A percentile compares a stretch with the other conserved stretches of the same genome.
Evolutionary conservation across 2,113 vertebrate species (phyloP).

Genomic region (Epinephelus lanceolatus): DNA sequence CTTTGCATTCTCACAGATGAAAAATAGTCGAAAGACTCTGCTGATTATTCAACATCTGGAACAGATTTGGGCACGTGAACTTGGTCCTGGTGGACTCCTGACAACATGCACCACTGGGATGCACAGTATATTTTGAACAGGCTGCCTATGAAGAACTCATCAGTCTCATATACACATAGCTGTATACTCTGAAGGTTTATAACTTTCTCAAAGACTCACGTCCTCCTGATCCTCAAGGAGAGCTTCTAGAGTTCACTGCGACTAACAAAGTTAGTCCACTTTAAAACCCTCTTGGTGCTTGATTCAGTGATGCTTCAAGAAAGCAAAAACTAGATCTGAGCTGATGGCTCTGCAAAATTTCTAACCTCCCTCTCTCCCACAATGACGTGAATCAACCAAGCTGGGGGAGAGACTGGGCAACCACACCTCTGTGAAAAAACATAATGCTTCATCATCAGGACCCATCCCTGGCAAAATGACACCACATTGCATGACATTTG

Average conservation of each 20-base stretch:
- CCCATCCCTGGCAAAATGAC: slow-evolving; percentile 29
- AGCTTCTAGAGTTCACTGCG: neutral
- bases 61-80: slow-evolving; percentile 73
- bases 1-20: slow-evolving; percentile 56
- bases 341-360: neutral
- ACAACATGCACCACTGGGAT: slow-evolving; percentile 62
- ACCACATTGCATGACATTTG: neutral
- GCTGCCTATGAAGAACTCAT: slow-evolving; percentile 46
- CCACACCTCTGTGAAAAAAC: slow-evolving; percentile 54
- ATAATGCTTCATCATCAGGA: slow-evolving; percentile 46
- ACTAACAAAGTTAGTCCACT: slow-evolving; percentile 13
- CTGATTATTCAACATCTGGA: slow-evolving; percentile 84
- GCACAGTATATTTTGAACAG: slow-evolving; percentile 47
- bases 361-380: slow-evolving; percentile 34
- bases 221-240: slow-evolving; percentile 13
- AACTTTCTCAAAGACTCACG: slow-evolving; percentile 17
- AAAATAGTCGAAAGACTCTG: slow-evolving; percentile 64
- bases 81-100: slow-evolving; percentile 62
- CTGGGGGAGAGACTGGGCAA: slow-evolving; percentile 19
- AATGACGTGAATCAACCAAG: slow-evolving; percentile 44
- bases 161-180: slow-evolving; percentile 30
- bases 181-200: slow-evolving; percentile 43
- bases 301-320: neutral
- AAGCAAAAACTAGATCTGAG: slow-evolving; percentile 3
- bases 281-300: slow-evolving; percentile 17